Evolutionary conservation across 2,888 invertebrate species (phyloP).

Genomic region (Lycophotia porphyrea): DNA sequence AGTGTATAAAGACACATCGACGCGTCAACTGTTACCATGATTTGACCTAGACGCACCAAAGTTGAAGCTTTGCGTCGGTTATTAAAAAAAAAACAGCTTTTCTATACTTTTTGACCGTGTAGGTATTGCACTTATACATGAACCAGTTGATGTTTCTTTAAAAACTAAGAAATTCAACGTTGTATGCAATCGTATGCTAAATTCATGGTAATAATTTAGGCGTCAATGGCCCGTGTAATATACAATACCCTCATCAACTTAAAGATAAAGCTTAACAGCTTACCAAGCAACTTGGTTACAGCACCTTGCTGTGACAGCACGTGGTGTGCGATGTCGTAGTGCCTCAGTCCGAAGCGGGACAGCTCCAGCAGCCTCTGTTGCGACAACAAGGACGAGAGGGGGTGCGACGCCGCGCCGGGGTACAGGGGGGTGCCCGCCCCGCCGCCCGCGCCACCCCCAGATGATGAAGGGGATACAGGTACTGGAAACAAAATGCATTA

Average conservation of each 20-base stretch:
- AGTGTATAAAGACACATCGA: neutral
- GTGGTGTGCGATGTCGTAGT: constrained; percentile 97
- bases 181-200: neutral
- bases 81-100: neutral
- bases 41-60: neutral
- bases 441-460: constrained; percentile 85
- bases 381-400: constrained; percentile 93
- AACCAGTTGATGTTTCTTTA: neutral
- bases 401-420: constrained; percentile 89
- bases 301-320: constrained; percentile 97
- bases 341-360: constrained; percentile 94
- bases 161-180: neutral
- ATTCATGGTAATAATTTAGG: neutral
- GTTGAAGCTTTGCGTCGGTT: neutral
- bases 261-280: constrained; percentile 79
- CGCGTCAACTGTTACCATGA: neutral
- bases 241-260: constrained; percentile 12
- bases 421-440: constrained; percentile 87
- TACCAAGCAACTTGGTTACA: constrained; percentile 97
- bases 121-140: neutral
- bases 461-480: constrained; percentile 89
- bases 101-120: neutral
- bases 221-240: neutral
- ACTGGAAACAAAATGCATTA: constrained; percentile 82
- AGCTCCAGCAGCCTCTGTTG: constrained; percentile 95